Conservation (phyloP, 2,113 vertebrate genomes). For the Colistium nudipinnis region DNA sequence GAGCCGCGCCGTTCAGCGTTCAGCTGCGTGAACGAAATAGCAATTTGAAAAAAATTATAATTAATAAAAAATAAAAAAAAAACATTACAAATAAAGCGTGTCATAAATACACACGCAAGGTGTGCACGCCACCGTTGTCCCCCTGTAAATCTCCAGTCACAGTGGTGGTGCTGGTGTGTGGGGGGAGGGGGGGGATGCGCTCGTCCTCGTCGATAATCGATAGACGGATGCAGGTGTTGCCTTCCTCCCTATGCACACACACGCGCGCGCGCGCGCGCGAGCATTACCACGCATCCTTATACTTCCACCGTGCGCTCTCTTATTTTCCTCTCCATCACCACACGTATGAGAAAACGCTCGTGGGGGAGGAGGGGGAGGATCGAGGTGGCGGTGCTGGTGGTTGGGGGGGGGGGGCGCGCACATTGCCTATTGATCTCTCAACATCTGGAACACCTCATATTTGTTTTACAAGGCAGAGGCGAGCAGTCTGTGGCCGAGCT, state of each 20-base stretch:
- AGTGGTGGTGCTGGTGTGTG: slow-evolving; percentile 34
- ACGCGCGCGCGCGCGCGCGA: slow-evolving; percentile 26
- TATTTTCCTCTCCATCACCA: slow-evolving; percentile 47
- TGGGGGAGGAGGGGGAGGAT: slow-evolving; percentile 1
- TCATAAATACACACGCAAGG: slow-evolving; percentile 20
- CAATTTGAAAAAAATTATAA: no score
- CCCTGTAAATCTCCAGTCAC: slow-evolving; percentile 48
- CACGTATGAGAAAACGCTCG: slow-evolving; percentile 52
- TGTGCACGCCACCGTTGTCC: slow-evolving; percentile 9
- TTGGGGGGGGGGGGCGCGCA: slow-evolving; percentile 15
- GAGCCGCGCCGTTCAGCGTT: neutral
- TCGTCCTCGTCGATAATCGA: slow-evolving; percentile 75
- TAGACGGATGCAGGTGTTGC: slow-evolving; percentile 76
- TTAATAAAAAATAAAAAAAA: neutral
- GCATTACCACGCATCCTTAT: slow-evolving; percentile 72
- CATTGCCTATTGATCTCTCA: slow-evolving; percentile 66
- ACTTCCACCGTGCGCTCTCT: slow-evolving; percentile 62
- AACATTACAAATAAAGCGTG: slow-evolving; percentile 14
- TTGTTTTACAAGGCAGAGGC: slow-evolving; percentile 67
- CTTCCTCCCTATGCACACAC: slow-evolving; percentile 64
- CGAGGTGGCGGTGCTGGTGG: no score
- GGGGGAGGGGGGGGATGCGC: slow-evolving; percentile 48
- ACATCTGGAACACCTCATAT: slow-evolving; percentile 75
- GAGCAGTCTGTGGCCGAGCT: slow-evolving; percentile 45
- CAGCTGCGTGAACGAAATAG: neutral